Base-by-base conservation (phyloP, 2,888 invertebrate genomes). In the Acrocera orbiculus region DNA sequence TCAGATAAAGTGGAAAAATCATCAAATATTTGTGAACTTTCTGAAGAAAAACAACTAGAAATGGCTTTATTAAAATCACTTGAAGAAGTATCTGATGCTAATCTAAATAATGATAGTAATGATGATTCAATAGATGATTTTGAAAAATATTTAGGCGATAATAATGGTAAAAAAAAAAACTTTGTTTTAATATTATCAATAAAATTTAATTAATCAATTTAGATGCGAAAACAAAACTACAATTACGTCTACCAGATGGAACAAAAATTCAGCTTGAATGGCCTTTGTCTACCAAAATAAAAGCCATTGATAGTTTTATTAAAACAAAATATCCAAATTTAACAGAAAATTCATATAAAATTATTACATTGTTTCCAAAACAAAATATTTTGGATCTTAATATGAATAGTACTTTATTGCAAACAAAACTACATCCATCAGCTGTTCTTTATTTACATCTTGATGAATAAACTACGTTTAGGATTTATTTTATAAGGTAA, bases 11-110 rank as follows among this genome's bases (percentile, higher is more conserved):
- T 15, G 11, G 14, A n/a, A 23, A n/a, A n/a, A 23, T 6, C 4
- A 16, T 16, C 23, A 23, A 26, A 30, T 27, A 37, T 15, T 19
- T 25, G 26, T 6, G 58, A 58, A 35, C 46, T 59, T 3, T 49
- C 50, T 8, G 59, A 59, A 40, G 56, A 58, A 27, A 58, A 59
- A 33, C 59, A 59, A 44, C 44, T 59, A 16, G 49, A 46, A 27
- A 30, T 59, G 25, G 59, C 59, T 15, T 58, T 59, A n/a, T 51
- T 52, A 23, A 58, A 59, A 46, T 59, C 58, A n/a, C 52, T 59
- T 41, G 42, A 48, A n/a, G 58, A 57, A 32, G 55, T 35, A 20
- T 27, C 10, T 8, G 38, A 28, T n/a, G 26, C 14, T 13, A 38
- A 37, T 4, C 9, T 16, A 10, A 36, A 40, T 3, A 26, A 14